Evolutionary conservation across 2,888 invertebrate genomes (phyloP).

Genomic region (Cryptophagus acutangulus): DNA sequence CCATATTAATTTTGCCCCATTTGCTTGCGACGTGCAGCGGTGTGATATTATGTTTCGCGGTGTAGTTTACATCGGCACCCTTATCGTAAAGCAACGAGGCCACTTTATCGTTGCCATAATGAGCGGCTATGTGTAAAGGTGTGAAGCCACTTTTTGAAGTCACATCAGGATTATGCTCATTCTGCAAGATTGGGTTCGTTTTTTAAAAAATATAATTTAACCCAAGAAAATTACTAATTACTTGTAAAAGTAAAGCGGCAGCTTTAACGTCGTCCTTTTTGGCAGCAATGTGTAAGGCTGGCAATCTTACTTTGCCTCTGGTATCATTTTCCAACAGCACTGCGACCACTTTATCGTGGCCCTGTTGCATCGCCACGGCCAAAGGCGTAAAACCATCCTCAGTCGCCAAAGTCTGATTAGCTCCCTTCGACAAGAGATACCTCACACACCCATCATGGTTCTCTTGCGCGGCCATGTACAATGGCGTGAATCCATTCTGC

Average conservation of each 20-base stretch:
- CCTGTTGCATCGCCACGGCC: constrained; percentile 98
- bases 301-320: constrained; percentile 89
- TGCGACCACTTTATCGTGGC: constrained; percentile 95
- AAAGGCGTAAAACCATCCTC: constrained; percentile 98
- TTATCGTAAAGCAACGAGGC: constrained; percentile 82
- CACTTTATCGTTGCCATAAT: constrained; percentile 96
- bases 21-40: constrained; percentile 97
- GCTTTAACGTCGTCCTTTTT: constrained; percentile 98
- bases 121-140: constrained; percentile 95
- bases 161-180: constrained; percentile 95
- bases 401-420: constrained; percentile 93
- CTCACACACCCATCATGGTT: constrained; percentile 92
- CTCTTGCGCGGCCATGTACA: constrained; percentile 99
- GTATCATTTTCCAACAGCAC: constrained; percentile 95
- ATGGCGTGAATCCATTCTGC: constrained; percentile 94
- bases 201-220: constrained; percentile 4
- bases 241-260: constrained; percentile 83
- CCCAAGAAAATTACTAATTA: constrained; percentile 33
- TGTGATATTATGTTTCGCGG: constrained; percentile 97
- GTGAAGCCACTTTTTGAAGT: constrained; percentile 98
- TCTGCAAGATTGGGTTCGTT: constrained; percentile 52
- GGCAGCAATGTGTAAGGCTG: constrained; percentile 96
- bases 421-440: constrained; percentile 84
- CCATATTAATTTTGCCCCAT: constrained; percentile 96
- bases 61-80: constrained; percentile 92